Percentiles rank a stretch among this genome's conserved stretches.
These are phyloP conservation scores for Scaptomyza parva DNA, from an alignment of 2,888 invertebrate species.

Conservation along the genomic window DNA sequence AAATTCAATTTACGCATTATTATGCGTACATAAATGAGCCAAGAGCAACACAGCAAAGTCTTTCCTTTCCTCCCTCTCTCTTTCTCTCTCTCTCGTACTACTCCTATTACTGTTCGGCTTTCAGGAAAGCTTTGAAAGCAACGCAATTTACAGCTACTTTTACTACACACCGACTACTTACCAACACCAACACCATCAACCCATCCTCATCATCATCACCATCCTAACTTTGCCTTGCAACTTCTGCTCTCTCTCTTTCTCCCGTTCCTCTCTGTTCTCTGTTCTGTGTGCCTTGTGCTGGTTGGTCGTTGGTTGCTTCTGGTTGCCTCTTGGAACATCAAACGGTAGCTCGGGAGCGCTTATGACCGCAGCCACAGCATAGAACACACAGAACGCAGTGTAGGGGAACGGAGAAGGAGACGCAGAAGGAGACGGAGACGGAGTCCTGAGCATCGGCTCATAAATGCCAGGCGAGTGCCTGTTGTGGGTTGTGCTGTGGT, in stretches of 20 bases:
- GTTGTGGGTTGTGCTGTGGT: slow-evolving; percentile 9
- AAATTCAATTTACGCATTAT: slow-evolving; percentile 79
- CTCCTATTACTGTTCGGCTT: slow-evolving; percentile 3
- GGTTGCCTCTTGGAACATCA: slow-evolving; percentile 17
- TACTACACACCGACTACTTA: slow-evolving; percentile 26
- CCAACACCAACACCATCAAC: slow-evolving; percentile 15
- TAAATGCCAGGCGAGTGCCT: slow-evolving; percentile 7
- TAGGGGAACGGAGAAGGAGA: not conserved
- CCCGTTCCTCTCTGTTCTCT: no score
- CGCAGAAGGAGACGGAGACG: no score
- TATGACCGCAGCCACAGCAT: not conserved
- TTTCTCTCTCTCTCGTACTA: not conserved
- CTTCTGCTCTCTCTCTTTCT: not conserved
- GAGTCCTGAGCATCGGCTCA: slow-evolving; percentile 7
- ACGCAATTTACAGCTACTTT: slow-evolving; percentile 37
- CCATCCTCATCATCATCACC: not conserved
- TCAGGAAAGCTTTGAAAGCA: slow-evolving; percentile 16
- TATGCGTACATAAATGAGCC: slow-evolving; percentile 56
- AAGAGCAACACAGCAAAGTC: not conserved
- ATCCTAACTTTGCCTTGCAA: slow-evolving; percentile 13
- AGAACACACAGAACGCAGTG: not conserved
- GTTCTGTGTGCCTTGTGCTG: not conserved
- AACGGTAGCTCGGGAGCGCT: slow-evolving; percentile 6
- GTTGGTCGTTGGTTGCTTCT: not conserved
- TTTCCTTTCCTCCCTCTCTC: not conserved